These are phyloP conservation scores for Anastrepha obliqua DNA, from an alignment of 1,140 invertebrate genomes.

Conservation along the genomic window DNA sequence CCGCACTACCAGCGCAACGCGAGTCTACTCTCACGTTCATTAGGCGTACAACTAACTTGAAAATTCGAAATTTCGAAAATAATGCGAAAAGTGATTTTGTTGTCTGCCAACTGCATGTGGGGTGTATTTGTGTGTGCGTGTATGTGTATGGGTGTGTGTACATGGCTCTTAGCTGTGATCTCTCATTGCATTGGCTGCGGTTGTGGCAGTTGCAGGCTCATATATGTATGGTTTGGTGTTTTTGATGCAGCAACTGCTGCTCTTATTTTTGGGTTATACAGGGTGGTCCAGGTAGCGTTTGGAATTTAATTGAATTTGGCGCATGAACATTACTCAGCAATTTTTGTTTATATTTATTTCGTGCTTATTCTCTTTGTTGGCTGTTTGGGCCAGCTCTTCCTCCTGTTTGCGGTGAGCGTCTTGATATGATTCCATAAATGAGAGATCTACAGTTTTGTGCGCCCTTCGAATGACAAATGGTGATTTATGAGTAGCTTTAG, in stretches of 20 bases:
- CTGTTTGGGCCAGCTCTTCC: too few species aligned
- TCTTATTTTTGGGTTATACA: not conserved
- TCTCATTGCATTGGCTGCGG: not conserved
- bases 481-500: too few species aligned
- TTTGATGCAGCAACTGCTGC: not conserved
- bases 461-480: too few species aligned
- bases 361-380: too few species aligned
- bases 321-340: too few species aligned
- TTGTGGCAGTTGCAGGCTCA: not conserved
- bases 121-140: not conserved
- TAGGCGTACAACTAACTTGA: slow-evolving; percentile 31
- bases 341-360: too few species aligned
- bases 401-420: too few species aligned
- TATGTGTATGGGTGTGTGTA: not conserved
- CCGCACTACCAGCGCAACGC: not conserved
- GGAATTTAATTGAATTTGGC: too few species aligned
- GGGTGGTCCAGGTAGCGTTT: not conserved
- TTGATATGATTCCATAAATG: too few species aligned
- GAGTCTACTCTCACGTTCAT: slow-evolving; percentile 34
- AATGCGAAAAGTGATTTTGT: not conserved
- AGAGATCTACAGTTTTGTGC: too few species aligned
- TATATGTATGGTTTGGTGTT: not conserved
- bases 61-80: slow-evolving; percentile 47
- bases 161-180: not conserved
- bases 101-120: not conserved